Base-by-base conservation (phyloP, 2,888 invertebrate species). In the Troilus luridus region DNA sequence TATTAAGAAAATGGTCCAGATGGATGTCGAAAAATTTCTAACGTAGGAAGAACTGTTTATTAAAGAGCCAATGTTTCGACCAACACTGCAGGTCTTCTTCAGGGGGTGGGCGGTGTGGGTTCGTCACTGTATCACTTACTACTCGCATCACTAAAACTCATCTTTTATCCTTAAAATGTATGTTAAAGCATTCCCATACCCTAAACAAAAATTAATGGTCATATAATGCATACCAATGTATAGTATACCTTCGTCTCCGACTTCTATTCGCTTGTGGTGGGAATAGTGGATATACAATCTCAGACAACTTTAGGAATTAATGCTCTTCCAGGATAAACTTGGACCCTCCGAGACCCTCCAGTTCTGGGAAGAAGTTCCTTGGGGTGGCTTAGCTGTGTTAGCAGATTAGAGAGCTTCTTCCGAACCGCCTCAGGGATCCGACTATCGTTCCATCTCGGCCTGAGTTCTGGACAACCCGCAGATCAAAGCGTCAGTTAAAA, bases 401-500 rank as follows among this genome's bases (percentile, higher is more conserved):
- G 27, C 72, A 41, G 72, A 77, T 77, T 77, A 77, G 72, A 27
- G 24, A 19, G 72, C 17, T 27, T 41, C 72, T 77, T 77, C 72
- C 19, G 1, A 41, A 77, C 24, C 19, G 72, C 72, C 72, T 19
- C 17, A 12, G 19, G 72, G 72, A 8, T 14, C 14, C 24, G 7
- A 24, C 17, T 77, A 77, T 77, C 14, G 27, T 21, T 77, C 41
- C 72, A 77, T 41, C 72, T 77, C 19, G 72, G 17, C 17, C 17
- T 0, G 41, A 77, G 72, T 77, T 77, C 72, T 77, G 27, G 27
- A 77, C 72, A 77, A 77, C 72, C 41, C 17, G 24, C 27, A 41
- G 72, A 77, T 77, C 72, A 77, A 77, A 77, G 72, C 72, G 27
- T 17, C 72, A 77, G 72, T 41, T 77, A 77, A 77, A 77, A 77